Percentiles rank a stretch among this genome's conserved stretches.
phyloP scores from a whole-genome alignment of 2,113 vertebrate species.

The Callipepla squamata region DNA sequence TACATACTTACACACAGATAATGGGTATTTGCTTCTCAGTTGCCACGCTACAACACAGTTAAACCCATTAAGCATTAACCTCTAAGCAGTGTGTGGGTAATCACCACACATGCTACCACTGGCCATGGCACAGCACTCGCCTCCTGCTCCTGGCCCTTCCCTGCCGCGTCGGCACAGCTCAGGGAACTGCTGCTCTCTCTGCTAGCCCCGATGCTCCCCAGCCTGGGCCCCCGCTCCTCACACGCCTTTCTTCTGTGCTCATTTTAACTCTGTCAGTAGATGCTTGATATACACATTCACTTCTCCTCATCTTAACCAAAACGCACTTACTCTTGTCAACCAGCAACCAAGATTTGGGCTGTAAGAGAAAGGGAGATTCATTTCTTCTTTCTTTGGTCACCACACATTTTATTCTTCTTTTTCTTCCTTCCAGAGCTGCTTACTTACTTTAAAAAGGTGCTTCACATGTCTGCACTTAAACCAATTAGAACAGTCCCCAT shows the following conservation, averaged over 20 bases:
- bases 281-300: neutral
- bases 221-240: neutral
- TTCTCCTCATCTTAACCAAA: neutral
- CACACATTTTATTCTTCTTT: neutral
- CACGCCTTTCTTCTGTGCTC: neutral
- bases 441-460: neutral
- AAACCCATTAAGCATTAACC: neutral
- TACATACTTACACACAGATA: neutral
- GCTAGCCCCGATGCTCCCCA: neutral
- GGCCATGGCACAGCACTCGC: neutral
- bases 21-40: neutral
- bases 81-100: neutral
- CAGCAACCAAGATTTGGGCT: neutral
- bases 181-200: neutral
- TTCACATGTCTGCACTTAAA: neutral
- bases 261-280: neutral
- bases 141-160: slow-evolving; percentile 1
- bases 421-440: neutral
- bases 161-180: neutral
- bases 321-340: rapidly evolving
- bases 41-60: neutral
- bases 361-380: neutral
- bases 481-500: neutral
- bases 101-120: neutral
- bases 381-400: neutral